These are phyloP conservation scores for Smutsia temminckii DNA, from an alignment of 2,797 vertebrate species.

Conservation along the genomic window DNA sequence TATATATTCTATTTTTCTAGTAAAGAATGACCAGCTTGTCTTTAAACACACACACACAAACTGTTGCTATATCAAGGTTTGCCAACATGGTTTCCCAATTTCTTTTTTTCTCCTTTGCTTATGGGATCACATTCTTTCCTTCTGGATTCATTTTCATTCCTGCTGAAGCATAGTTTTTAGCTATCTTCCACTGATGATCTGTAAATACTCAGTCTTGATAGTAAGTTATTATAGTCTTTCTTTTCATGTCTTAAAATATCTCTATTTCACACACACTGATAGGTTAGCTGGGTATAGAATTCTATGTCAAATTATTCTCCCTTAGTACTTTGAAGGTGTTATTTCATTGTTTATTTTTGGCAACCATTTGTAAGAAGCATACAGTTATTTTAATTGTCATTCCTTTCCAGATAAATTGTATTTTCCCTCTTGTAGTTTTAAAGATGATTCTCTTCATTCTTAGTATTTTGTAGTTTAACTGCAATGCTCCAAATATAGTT, in stretches of 20 bases:
- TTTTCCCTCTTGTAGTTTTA: neutral
- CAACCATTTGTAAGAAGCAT: neutral
- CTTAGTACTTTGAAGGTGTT: neutral
- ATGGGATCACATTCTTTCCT: neutral
- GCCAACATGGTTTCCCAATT: neutral
- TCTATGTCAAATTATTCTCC: neutral
- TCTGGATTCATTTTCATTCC: neutral
- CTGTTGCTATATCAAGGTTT: neutral
- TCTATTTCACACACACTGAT: neutral
- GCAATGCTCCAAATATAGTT: neutral
- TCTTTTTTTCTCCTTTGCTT: neutral
- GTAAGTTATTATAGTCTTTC: neutral
- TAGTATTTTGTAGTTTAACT: neutral
- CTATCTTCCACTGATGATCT: conserved; percentile 13
- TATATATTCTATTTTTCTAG: neutral
- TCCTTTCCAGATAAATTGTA: neutral
- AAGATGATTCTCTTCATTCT: neutral
- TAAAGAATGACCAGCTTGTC: neutral
- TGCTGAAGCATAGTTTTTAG: neutral
- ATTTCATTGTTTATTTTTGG: neutral
- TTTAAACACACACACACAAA: neutral
- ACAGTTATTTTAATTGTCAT: neutral
- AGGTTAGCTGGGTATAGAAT: neutral
- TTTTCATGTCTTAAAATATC: neutral
- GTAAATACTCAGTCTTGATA: neutral